phyloP scores from a whole-genome alignment of 2,113 vertebrate genomes.

The Catharus bicknelli region DNA sequence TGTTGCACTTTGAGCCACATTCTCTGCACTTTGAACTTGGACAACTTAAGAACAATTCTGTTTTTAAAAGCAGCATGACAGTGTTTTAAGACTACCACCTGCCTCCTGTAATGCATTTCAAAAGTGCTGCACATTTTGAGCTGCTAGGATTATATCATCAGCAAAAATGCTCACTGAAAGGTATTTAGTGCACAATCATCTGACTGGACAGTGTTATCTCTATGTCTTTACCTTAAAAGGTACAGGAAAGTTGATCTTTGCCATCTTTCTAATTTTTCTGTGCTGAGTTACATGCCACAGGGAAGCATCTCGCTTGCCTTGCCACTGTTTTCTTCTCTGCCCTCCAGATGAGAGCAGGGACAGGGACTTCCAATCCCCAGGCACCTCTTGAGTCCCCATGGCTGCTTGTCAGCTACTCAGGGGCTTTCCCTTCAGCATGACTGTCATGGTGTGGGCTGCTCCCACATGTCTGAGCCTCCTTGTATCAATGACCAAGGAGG shows the following conservation, averaged over 20 bases:
- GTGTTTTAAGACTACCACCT: background rate
- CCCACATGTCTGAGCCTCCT: background rate
- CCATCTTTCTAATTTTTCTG: background rate
- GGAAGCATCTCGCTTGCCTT: rapidly evolving
- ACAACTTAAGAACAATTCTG: background rate
- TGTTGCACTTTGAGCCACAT: background rate
- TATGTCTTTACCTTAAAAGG: background rate
- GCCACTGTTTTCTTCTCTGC: background rate
- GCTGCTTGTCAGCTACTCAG: background rate
- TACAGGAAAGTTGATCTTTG: background rate
- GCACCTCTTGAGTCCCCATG: rapidly evolving
- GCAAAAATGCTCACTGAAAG: background rate
- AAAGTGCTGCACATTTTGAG: rapidly evolving
- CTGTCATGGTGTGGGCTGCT: background rate
- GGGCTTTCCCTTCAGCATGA: background rate
- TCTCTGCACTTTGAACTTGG: background rate
- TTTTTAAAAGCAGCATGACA: background rate
- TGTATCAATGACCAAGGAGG: rapidly evolving
- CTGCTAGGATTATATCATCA: background rate
- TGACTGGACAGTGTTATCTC: background rate
- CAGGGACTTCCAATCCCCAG: background rate
- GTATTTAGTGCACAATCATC: background rate
- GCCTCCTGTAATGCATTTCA: background rate
- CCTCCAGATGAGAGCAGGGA: rapidly evolving
- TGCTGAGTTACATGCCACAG: background rate